These are phyloP conservation scores for Ceratina japonica DNA, from an alignment of 1,140 invertebrate genomes.

Conservation along the genomic window DNA sequence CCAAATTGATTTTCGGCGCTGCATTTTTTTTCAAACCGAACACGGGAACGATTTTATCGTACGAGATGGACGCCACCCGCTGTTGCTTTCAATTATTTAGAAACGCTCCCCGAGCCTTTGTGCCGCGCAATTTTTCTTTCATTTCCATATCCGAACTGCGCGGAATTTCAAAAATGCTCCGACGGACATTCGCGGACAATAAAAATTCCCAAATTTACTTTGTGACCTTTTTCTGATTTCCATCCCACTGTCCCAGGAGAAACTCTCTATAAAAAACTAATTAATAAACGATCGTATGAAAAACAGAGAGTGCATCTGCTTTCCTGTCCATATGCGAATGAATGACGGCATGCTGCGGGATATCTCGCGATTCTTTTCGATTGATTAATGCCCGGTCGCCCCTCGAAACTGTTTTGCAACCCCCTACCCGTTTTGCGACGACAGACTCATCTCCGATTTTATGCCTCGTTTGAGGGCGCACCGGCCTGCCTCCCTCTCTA, in stretches of 20 bases:
- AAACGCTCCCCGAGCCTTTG: background rate
- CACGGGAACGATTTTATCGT: constrained; percentile 34
- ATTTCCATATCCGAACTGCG: too few species aligned
- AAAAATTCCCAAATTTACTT: too few species aligned
- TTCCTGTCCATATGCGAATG: too few species aligned
- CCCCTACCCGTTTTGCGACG: constrained; percentile 58
- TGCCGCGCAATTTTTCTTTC: too few species aligned
- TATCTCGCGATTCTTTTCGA: constrained; percentile 23
- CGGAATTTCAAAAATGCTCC: too few species aligned
- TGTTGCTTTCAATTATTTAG: constrained; percentile 1
- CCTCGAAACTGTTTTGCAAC: constrained; percentile 58
- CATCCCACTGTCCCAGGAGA: too few species aligned
- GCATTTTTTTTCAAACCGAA: background rate
- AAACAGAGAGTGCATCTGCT: too few species aligned
- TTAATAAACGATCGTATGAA: too few species aligned
- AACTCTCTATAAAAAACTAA: too few species aligned
- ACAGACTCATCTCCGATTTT: constrained; percentile 68
- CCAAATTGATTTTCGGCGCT: constrained; percentile 23
- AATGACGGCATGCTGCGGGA: too few species aligned
- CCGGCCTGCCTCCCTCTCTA: background rate
- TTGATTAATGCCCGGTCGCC: constrained; percentile 61
- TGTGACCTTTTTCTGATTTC: too few species aligned
- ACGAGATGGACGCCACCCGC: background rate
- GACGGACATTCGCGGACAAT: too few species aligned
- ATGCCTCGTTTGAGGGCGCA: constrained; percentile 60